Evolutionary conservation across 2,888 invertebrate species (phyloP), one percentile per base, ranked within the genome.

Genomic region (Machimus atricapillus): DNA sequence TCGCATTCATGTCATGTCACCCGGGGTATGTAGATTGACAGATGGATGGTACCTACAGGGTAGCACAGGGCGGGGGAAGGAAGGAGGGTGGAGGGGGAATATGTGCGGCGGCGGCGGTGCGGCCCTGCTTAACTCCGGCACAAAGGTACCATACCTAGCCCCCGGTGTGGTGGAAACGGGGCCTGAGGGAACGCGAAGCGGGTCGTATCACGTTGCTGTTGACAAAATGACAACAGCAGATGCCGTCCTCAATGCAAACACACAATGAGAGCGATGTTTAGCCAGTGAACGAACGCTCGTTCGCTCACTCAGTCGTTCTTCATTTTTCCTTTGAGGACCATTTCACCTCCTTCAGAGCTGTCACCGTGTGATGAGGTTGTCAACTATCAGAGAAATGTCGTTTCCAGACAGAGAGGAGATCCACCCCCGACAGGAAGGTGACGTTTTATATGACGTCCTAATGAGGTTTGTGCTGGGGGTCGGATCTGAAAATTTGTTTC

Each of bases 151-250:
- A 12, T 46, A 46, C 43, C 43, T 46, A 46, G 4, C 14, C 43
- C 12, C 9, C 8, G 66, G 8, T 23, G 66, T 12, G 19, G 66
- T 9, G 23, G 7, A 8, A 8, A 58, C 19, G 19, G 19, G 58
- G 58, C 19, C 8, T 6, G 6, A 9, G 83, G 76, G 78, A 46
- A 52, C 56, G 77, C 31, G 77, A 27, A 66, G 23, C 74, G 37
- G 66, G 66, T 58, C 43, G 74, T 58, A 66, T 79, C 86, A 86
- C 85, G 86, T 87, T 82, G 81, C 23, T 86, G 76, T 88, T 88
- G 88, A 88, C 87, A 88, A 86, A 88, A 87, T 78, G 88, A 88
- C 88, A 88, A 87, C 52, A 87, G 76, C 88, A 88, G 88, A 86
- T 78, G 86, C 78, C 78, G 66, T 86, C 58, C 78, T 86, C 86